Base-by-base conservation (phyloP, 1,140 invertebrate species). In the Bombus superbus region DNA sequence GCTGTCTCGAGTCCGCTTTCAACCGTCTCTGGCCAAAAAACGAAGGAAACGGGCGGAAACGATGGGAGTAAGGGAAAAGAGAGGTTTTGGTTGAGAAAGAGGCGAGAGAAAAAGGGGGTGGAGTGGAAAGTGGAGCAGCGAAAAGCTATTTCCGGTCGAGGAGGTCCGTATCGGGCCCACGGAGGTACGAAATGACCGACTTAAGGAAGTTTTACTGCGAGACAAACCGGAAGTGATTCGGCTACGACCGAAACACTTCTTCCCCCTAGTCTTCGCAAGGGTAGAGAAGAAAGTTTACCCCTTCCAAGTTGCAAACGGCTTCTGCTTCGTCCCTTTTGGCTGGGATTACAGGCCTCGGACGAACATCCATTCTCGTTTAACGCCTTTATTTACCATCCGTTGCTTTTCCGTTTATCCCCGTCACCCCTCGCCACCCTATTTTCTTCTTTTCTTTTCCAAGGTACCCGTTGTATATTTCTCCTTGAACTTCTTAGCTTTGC, bases 321-420 rank as follows among this genome's bases (percentile, higher is more conserved):
- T 89, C 83, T 83, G 75, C 80, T 89, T 79, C 78, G 82, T 83
- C 74, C 82, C 90, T 92, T 92, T 88, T 88, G 84, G 84, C 81
- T 86, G 86, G 89, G 92, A 93, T 94, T 93, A 93, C 92, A 40
- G 88, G 88, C 90, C 91, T 88, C 90, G 89, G 91, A 92, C 91
- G 91, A 92, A 92, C 94, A 94, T 94, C 92, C 90, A 94, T 94
- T 94, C 93, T 94, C 92, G 94, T 94, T 94, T 93, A 94, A 93
- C 93, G 93, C 93, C 91, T 94, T 93, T 94, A 94, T 94, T 94
- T 94, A 94, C 93, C 91, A 86, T 91, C 86, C 83, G 84, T 47
- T 85, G 82, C 90, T 89, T 81, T 89, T 88, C 85, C 87, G 78
- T 86, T 86, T 84, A 78, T 47, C 77, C 38, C 71, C 71, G 18